These are phyloP conservation scores for Noctua janthe DNA, from an alignment of 2,888 invertebrate genomes.

Conservation along the genomic window DNA sequence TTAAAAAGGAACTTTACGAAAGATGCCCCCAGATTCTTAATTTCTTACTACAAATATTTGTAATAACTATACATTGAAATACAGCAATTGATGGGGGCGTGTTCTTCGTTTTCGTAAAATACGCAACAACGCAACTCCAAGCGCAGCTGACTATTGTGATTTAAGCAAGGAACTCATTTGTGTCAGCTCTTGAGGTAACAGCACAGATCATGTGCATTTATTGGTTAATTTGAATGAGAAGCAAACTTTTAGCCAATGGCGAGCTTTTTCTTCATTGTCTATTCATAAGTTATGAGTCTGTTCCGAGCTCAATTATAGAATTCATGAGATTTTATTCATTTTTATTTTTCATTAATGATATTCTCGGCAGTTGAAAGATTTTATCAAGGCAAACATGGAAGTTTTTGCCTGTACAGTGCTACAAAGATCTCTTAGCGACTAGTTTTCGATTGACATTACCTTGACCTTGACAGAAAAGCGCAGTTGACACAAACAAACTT, in stretches of 20 bases:
- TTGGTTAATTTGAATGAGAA: neutral
- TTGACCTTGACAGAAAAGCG: neutral
- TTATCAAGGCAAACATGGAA: neutral
- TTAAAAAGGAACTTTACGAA: constrained; percentile 19
- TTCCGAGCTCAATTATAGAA: constrained; percentile 8
- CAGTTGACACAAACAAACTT: neutral
- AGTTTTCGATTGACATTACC: neutral
- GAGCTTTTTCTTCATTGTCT: neutral
- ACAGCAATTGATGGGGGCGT: constrained; percentile 69
- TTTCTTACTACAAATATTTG: constrained; percentile 37
- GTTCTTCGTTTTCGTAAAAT: constrained; percentile 68
- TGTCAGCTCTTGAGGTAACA: neutral
- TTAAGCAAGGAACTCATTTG: constrained; percentile 33
- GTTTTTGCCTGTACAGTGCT: neutral
- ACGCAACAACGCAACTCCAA: constrained; percentile 66
- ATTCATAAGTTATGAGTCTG: constrained; percentile 6
- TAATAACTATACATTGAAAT: constrained; percentile 61
- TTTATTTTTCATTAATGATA: neutral
- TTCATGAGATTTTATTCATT: neutral
- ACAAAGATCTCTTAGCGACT: neutral
- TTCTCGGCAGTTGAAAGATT: neutral
- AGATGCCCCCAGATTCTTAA: constrained; percentile 24
- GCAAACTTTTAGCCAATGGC: neutral
- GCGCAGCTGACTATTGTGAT: constrained; percentile 63
- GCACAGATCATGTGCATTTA: neutral